phyloP scores from a whole-genome alignment of 2,113 vertebrate species.

The Numenius arquata region DNA sequence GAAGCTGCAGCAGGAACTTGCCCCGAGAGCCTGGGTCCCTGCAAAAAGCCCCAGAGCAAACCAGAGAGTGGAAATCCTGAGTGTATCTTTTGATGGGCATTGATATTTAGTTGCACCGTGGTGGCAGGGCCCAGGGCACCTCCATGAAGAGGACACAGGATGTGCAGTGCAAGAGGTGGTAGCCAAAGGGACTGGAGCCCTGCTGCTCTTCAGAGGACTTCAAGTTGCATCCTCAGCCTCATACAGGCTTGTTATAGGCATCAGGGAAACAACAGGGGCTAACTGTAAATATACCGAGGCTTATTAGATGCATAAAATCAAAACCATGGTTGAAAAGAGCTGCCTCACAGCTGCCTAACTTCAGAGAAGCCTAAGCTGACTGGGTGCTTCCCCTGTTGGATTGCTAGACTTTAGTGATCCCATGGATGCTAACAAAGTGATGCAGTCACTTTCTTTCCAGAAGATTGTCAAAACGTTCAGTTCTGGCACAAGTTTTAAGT shows the following conservation, averaged over 20 bases:
- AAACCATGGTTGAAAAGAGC: not conserved
- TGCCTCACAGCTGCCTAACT: not conserved
- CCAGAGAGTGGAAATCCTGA: not conserved
- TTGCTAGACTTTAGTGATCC: not conserved
- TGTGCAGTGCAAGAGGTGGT: not conserved
- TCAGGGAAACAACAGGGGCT: not conserved
- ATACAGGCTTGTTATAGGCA: not conserved
- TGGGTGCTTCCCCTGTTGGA: not conserved
- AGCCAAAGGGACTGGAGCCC: not conserved
- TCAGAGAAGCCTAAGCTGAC: not conserved
- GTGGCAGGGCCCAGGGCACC: not conserved
- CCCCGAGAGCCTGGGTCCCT: not conserved
- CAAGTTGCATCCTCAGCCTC: not conserved
- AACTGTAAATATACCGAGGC: not conserved
- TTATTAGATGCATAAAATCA: not conserved
- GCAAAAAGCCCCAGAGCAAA: not conserved
- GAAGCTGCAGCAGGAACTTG: not conserved
- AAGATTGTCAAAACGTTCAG: not conserved
- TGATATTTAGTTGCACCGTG: fast-evolving
- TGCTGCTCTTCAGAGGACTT: not conserved
- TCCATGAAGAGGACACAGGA: not conserved
- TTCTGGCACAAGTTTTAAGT: not conserved
- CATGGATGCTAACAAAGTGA: not conserved
- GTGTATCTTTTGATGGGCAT: not conserved
- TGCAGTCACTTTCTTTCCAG: not conserved